phyloP scores from a whole-genome alignment of 2,888 invertebrate genomes.

The Stratiomys singularior region DNA sequence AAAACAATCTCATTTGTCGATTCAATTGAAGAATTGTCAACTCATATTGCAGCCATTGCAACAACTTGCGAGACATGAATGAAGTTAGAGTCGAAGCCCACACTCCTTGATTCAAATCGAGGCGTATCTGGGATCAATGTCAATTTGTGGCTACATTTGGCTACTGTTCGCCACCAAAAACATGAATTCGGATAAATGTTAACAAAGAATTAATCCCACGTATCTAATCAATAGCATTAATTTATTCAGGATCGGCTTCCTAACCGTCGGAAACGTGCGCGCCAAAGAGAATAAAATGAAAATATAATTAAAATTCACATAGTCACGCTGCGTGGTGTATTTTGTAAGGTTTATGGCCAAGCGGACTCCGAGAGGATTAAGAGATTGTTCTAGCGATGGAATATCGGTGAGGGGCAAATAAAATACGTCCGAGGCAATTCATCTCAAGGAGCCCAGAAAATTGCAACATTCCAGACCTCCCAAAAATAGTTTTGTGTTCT shows the following conservation, averaged over 20 bases:
- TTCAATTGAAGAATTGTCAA: no score
- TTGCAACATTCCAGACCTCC: conserved; percentile 45
- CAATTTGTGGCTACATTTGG: conserved; percentile 9
- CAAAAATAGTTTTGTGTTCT: conserved; percentile 30
- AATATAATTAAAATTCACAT: conserved; percentile 33
- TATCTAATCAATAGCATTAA: conserved; percentile 38
- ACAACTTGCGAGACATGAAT: background rate
- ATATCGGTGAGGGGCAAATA: background rate
- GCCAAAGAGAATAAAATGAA: background rate
- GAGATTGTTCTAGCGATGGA: conserved; percentile 10
- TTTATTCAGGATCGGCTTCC: conserved; percentile 1
- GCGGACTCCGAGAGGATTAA: background rate
- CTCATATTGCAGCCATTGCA: no score
- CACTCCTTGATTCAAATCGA: background rate
- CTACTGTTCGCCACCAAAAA: conserved; percentile 17
- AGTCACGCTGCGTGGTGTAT: background rate
- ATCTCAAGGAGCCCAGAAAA: conserved; percentile 16
- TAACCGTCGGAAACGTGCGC: background rate
- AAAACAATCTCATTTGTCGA: no score
- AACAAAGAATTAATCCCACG: conserved; percentile 24
- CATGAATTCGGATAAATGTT: conserved; percentile 21
- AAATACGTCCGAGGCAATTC: background rate
- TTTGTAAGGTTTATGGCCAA: background rate
- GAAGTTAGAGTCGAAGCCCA: background rate
- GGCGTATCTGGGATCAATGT: background rate